Percentiles rank a stretch among this genome's conserved stretches.
Conservation (phyloP, 1,140 invertebrate genomes). For the Chironomus striatipennis region DNA sequence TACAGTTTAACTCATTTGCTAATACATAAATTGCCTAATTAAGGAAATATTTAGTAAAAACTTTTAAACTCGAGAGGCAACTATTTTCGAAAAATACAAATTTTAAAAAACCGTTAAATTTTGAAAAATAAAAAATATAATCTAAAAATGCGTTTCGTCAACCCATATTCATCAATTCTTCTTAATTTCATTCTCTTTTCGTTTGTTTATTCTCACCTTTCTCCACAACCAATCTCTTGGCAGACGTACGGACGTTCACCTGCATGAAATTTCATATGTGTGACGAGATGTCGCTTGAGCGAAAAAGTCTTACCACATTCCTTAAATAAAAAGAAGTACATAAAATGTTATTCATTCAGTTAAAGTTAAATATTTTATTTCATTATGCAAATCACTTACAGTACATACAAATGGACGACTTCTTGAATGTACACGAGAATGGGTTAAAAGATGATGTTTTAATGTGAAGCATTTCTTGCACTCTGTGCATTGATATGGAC, state of each 20-base stretch:
- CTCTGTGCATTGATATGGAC: slow-evolving; percentile 71
- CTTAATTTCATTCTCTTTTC: neutral
- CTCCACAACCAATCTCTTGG: slow-evolving; percentile 44
- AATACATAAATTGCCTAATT: too few species aligned
- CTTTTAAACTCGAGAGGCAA: too few species aligned
- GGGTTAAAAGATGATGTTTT: slow-evolving; percentile 69
- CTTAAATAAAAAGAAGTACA: slow-evolving; percentile 28
- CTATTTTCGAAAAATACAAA: too few species aligned
- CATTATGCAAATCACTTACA: neutral
- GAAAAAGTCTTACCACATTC: slow-evolving; percentile 75
- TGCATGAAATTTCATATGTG: slow-evolving; percentile 78
- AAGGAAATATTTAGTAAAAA: too few species aligned
- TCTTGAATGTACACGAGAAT: slow-evolving; percentile 61
- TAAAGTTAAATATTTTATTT: slow-evolving; percentile 25
- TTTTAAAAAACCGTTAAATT: too few species aligned
- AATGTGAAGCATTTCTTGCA: slow-evolving; percentile 81
- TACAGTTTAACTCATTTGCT: too few species aligned
- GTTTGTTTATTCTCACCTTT: neutral
- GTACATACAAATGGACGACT: slow-evolving; percentile 71
- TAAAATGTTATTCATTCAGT: too few species aligned
- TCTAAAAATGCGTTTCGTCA: too few species aligned
- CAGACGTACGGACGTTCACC: slow-evolving; percentile 80
- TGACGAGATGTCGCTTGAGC: slow-evolving; percentile 70
- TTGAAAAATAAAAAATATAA: too few species aligned
- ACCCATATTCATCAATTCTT: too few species aligned